These are phyloP conservation scores for Bugulina stolonifera DNA, from an alignment of 2,888 invertebrate species.

Conservation along the genomic window DNA sequence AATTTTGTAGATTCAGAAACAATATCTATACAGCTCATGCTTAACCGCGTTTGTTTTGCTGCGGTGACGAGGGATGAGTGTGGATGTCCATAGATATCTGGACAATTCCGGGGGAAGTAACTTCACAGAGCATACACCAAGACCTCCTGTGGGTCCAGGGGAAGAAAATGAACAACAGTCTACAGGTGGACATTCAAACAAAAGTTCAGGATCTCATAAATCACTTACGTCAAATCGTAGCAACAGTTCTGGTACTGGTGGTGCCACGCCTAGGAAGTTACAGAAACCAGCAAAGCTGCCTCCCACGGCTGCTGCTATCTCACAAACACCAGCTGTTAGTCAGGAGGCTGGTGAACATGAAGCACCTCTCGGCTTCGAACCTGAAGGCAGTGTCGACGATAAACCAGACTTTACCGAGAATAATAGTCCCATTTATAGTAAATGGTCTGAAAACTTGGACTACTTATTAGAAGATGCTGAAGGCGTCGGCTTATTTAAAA, in stretches of 20 bases:
- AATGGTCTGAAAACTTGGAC: conserved; percentile 81
- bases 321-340: not conserved
- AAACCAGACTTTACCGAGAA: conserved; percentile 47
- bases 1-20: too few relatives aligned
- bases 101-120: conserved; percentile 46
- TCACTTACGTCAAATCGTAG: conserved; percentile 37
- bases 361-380: conserved; percentile 59
- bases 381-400: conserved; percentile 58
- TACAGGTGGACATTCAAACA: conserved; percentile 47
- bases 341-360: conserved; percentile 28
- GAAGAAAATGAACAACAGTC: conserved; percentile 50
- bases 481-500: conserved; percentile 78
- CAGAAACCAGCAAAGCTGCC: conserved; percentile 26
- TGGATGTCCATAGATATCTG: conserved; percentile 43
- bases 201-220: conserved; percentile 46
- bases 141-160: conserved; percentile 48
- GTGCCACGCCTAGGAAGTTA: conserved; percentile 10
- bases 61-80: conserved; percentile 33
- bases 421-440: conserved; percentile 67
- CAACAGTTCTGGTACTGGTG: conserved; percentile 11
- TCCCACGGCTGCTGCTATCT: not conserved
- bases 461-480: conserved; percentile 79
- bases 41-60: too few relatives aligned
- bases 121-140: conserved; percentile 46
- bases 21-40: too few relatives aligned